phyloP scores from a whole-genome alignment of 2,888 invertebrate genomes.

The Eupeodes latifasciatus region DNA sequence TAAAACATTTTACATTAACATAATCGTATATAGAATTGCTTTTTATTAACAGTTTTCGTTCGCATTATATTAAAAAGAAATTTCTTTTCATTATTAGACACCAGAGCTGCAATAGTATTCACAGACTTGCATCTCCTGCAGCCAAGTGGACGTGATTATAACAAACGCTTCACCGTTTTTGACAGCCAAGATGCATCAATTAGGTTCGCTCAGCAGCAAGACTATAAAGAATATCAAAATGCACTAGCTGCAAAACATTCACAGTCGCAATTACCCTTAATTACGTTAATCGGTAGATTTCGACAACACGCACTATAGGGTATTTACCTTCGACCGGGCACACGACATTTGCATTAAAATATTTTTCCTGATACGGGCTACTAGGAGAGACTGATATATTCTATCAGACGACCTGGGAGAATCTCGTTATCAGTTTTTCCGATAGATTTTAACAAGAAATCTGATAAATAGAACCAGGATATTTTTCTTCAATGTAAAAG shows the following conservation, averaged over 20 bases:
- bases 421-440: not conserved
- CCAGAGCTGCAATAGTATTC: not conserved
- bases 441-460: no score
- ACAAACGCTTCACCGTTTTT: not conserved
- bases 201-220: not conserved
- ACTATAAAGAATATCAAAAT: slow-evolving; percentile 6
- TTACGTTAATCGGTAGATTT: slow-evolving; percentile 9
- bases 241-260: slow-evolving; percentile 1
- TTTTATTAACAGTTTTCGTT: not conserved
- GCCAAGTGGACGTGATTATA: not conserved
- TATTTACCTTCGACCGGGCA: not conserved
- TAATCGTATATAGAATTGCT: not conserved
- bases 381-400: not conserved
- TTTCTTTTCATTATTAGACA: no score
- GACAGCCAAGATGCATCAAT: slow-evolving; percentile 13
- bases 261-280: not conserved
- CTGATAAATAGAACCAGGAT: no score
- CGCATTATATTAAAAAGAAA: not conserved
- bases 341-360: not conserved
- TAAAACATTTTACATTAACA: no score
- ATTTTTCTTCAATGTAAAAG: no score
- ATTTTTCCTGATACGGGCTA: not conserved
- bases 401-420: not conserved
- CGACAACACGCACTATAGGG: not conserved
- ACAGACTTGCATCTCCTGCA: slow-evolving; percentile 2